Base-by-base conservation (phyloP, 1,140 invertebrate species). In the Drosophila santomea region DNA sequence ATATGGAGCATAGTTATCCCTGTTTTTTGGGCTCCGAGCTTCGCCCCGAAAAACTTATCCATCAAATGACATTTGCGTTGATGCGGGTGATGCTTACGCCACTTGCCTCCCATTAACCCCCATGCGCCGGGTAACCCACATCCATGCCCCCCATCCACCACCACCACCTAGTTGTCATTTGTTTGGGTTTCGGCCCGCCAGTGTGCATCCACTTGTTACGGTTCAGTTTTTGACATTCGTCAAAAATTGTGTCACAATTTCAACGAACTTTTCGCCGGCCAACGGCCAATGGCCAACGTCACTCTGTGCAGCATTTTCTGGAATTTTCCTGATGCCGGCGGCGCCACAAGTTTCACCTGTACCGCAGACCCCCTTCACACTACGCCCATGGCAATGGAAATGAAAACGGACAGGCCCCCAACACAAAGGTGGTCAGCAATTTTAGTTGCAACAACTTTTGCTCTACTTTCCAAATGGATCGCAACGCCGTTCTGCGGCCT, bases 61-160 rank as follows among this genome's bases (percentile, higher is more conserved):
- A 88, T 86, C 83, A 88, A 86, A 86, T 86, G 83, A 82, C 82
- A 79, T 79, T 86, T 86, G 82, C 79, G 78, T 79, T 86, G 83
- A 88, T 88, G 79, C 83, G 83, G 83, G 83, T 20, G 20, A 1
- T 20, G 20, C 62, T 82, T 82, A 68, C 75, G 60, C 48, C 57
- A 64, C 56, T 66, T 64, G 45, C 43, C 55, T 47, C 35, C 35
- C 64, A 45, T 52, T 57, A 56, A 20, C 56, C 38, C 45, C 43
- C 51, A 41, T 60, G 28, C 43, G 15, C 38, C 10, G 23, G 38
- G 28, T 10, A n/a, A 25, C 15, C 41, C 23, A 14, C 14, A 35
- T 15, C 5, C 38, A 7, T 1, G 28, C 4, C 50, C 14, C 50
- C 28, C 28, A 32, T 32, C 7, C 2, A 6, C 5, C 6, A 38